Evolutionary conservation across 2,888 invertebrate species (phyloP), one percentile per base, ranked within the genome.

Genomic region (Ophion ellenae): DNA sequence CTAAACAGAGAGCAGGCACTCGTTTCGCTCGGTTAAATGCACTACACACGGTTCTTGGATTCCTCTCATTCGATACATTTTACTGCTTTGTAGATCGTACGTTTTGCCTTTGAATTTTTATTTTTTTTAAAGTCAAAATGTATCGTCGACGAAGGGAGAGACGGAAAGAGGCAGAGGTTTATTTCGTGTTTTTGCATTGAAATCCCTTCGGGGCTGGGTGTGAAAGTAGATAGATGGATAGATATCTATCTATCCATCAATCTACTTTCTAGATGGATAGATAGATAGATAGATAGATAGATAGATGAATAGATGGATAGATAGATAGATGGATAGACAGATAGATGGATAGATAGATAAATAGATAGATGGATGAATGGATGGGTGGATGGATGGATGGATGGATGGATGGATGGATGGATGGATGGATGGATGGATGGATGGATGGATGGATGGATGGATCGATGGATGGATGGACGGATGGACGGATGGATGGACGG

Each of bases 11-110:
- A 81, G 17, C 61, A 14, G 57, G 47, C 64, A 24, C 63, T 24
- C 79, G 67, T 82, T 66, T 47, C 74, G 53, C 81, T 85, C 83
- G 66, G 77, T 83, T 87, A 70, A 81, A 70, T 76, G 64, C 76
- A 40, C 47, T 61, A 57, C 83, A 78, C 47, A 66, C 70, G 66
- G 77, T 81, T 84, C 77, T 81, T 47, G 53, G 14, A 77, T 84
- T 74, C 20, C 77, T 83, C n/a, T 40, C 66, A 32, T 40, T 69
- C 67, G 67, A 69, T n/a, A 20, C 61, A 17, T 61, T 61, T 24
- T 61, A 2, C 61, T 61, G 20, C 20, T 24, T 61, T 24, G 17
- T 32, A 17, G 3, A 20, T 53, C 7, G 14, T 53, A 9, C 3
- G 36, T 45, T 67, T 40, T 10, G 14, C 10, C 40, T 45, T 40